Conservation (phyloP, 2,888 invertebrate species). For the Archips crataeganus region DNA sequence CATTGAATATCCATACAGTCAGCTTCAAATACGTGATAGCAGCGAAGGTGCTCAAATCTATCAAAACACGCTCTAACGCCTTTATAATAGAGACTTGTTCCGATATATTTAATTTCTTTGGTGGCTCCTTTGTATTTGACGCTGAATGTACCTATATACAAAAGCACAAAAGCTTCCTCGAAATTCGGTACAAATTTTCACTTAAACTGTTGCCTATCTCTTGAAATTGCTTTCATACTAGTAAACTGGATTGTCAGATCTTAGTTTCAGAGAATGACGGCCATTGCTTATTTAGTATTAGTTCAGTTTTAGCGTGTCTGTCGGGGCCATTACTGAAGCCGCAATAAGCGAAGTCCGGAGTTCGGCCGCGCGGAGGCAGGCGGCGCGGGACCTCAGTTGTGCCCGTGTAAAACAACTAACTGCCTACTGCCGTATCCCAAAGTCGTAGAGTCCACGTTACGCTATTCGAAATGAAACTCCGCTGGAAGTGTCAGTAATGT, state of each 20-base stretch:
- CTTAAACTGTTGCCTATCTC: neutral
- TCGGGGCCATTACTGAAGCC: constrained; percentile 58
- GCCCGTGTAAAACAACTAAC: constrained; percentile 14
- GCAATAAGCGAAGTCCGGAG: constrained; percentile 53
- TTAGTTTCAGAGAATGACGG: constrained; percentile 50
- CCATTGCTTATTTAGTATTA: constrained; percentile 54
- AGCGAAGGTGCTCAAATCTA: too few species aligned
- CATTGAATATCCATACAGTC: too few species aligned
- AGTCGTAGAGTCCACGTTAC: constrained; percentile 63
- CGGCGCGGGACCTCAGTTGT: constrained; percentile 24
- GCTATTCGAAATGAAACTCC: constrained; percentile 47
- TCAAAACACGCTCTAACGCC: too few species aligned
- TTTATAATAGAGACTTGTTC: too few species aligned
- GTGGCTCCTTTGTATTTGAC: too few species aligned
- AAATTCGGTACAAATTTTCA: neutral
- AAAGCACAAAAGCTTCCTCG: neutral
- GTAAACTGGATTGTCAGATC: constrained; percentile 1
- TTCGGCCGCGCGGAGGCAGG: constrained; percentile 46
- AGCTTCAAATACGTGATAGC: too few species aligned
- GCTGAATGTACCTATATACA: too few species aligned
- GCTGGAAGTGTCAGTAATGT: constrained; percentile 67
- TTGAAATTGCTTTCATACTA: neutral
- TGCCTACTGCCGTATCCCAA: constrained; percentile 57
- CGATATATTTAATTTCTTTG: too few species aligned
- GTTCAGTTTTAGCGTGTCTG: constrained; percentile 50